Conservation (phyloP, 2,888 invertebrate genomes). For the Apotomis turbidana region DNA sequence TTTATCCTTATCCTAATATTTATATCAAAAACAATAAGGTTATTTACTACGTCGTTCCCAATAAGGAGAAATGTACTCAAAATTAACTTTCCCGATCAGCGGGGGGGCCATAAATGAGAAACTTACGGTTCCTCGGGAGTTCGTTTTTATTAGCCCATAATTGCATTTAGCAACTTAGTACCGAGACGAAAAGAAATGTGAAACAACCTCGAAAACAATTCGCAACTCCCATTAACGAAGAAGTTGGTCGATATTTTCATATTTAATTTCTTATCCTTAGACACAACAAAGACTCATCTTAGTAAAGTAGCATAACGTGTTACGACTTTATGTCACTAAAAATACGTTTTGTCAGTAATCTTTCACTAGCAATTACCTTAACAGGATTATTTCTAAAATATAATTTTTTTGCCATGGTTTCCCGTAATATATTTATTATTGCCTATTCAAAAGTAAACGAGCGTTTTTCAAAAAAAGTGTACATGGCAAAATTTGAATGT, state of each 20-base stretch:
- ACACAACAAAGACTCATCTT: background rate
- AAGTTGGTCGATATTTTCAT: slow-evolving; percentile 70
- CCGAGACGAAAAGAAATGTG: slow-evolving; percentile 54
- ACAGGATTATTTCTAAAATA: slow-evolving; percentile 1
- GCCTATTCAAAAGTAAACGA: too few relatives aligned
- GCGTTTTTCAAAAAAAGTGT: too few relatives aligned
- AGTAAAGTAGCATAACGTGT: background rate
- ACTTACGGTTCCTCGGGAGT: slow-evolving; percentile 44
- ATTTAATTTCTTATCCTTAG: slow-evolving; percentile 55
- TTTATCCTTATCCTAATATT: background rate
- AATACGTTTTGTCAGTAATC: slow-evolving; percentile 47
- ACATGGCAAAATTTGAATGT: too few relatives aligned
- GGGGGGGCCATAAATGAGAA: slow-evolving; percentile 45
- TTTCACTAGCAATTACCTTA: slow-evolving; percentile 59
- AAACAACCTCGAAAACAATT: slow-evolving; percentile 66
- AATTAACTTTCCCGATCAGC: slow-evolving; percentile 41
- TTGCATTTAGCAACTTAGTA: slow-evolving; percentile 52
- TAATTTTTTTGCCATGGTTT: too few relatives aligned
- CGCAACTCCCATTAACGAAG: slow-evolving; percentile 64
- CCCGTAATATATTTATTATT: too few relatives aligned
- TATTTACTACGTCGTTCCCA: slow-evolving; percentile 16
- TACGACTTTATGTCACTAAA: slow-evolving; percentile 4
- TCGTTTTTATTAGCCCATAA: slow-evolving; percentile 51
- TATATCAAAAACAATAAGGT: background rate
- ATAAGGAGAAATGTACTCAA: slow-evolving; percentile 33